Conservation (phyloP, 2,113 vertebrate species). For the Nyctibius bracteatus region DNA sequence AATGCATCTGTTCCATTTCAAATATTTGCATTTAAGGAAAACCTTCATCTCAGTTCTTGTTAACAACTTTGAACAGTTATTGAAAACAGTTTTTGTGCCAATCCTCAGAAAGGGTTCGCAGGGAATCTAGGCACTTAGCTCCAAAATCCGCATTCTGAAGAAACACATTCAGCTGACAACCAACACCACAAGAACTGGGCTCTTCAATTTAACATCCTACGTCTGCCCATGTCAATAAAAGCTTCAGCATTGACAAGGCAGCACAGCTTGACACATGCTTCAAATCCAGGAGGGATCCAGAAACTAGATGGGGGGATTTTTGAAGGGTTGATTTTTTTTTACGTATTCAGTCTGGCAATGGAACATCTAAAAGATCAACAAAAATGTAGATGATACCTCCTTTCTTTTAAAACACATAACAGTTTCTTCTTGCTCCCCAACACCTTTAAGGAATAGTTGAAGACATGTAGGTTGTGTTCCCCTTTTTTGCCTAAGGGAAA, state of each 20-base stretch:
- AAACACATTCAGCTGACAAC: not conserved
- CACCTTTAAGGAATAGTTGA: not conserved
- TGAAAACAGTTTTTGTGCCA: not conserved
- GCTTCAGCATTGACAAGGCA: not conserved
- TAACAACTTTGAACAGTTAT: not conserved
- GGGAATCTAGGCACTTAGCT: not conserved
- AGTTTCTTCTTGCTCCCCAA: not conserved
- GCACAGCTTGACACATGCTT: not conserved
- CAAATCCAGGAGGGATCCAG: not conserved
- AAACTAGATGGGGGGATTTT: not conserved
- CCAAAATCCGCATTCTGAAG: not conserved
- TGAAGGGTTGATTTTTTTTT: not conserved
- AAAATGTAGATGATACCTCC: not conserved
- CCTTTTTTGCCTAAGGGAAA: not conserved
- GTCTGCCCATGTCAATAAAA: not conserved
- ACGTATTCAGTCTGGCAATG: not conserved
- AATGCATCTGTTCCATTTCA: not conserved
- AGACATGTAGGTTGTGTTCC: not conserved
- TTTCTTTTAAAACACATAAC: not conserved
- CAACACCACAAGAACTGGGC: not conserved
- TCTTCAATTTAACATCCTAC: not conserved
- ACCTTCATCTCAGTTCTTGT: not conserved
- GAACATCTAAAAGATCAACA: not conserved
- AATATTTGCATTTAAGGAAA: not conserved
- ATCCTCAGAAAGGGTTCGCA: not conserved